Evolutionary conservation across 2,888 invertebrate species (phyloP).

Genomic region (Sturmia bella): DNA sequence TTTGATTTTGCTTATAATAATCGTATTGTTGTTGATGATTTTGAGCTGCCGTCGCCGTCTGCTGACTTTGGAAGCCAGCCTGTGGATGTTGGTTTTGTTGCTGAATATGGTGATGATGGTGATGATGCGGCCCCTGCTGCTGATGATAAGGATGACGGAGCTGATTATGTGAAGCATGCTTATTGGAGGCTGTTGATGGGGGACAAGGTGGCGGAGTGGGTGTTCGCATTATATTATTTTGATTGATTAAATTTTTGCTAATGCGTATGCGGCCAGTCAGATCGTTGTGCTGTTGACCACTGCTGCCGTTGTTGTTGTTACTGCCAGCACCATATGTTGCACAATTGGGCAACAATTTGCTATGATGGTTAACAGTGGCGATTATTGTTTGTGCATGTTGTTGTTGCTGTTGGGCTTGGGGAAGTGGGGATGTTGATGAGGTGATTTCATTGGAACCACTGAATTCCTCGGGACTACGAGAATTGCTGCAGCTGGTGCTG

Average conservation of each 20-base stretch:
- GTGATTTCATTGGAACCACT: constrained; percentile 86
- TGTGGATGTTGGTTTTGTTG: constrained; percentile 71
- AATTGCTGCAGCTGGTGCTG: constrained; percentile 66
- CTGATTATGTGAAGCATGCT: constrained; percentile 67
- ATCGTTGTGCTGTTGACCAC: constrained; percentile 71
- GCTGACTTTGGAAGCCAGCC: constrained; percentile 45
- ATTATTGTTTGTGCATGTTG: constrained; percentile 76
- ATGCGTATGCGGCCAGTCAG: constrained; percentile 80
- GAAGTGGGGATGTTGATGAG: constrained; percentile 85
- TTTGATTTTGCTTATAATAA: constrained; percentile 70
- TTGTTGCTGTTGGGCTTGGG: constrained; percentile 71
- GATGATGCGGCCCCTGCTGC: constrained; percentile 71
- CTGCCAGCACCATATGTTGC: constrained; percentile 69
- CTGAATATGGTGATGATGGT: constrained; percentile 66
- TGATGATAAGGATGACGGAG: constrained; percentile 61
- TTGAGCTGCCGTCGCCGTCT: constrained; percentile 57
- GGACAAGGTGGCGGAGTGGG: constrained; percentile 74
- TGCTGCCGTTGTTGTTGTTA: constrained; percentile 69
- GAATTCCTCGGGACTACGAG: constrained; percentile 82
- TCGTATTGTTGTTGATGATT: constrained; percentile 71
- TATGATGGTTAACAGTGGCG: constrained; percentile 80
- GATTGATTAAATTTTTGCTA: constrained; percentile 80
- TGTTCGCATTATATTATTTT: constrained; percentile 75
- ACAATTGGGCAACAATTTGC: constrained; percentile 77
- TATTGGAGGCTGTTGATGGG: constrained; percentile 16